These are phyloP conservation scores for Pachyseris speciosa DNA, from an alignment of 64 coral and sea anemone genomes.

Conservation along the genomic window DNA sequence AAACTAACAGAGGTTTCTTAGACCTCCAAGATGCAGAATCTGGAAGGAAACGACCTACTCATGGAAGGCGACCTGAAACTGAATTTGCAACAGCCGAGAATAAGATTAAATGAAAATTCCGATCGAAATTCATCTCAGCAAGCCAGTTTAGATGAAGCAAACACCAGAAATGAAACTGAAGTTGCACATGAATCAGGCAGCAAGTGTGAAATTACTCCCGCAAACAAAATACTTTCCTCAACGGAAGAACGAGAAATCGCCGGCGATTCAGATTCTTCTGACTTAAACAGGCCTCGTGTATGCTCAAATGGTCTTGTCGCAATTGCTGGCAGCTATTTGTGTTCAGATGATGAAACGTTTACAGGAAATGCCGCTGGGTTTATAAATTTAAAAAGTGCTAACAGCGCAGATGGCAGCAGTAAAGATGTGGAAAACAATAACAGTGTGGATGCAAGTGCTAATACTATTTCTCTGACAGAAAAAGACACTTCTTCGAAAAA, in stretches of 20 bases:
- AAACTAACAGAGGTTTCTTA: neutral
- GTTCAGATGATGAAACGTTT: neutral
- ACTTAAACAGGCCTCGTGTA: neutral
- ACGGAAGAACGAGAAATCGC: neutral
- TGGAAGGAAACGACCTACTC: neutral
- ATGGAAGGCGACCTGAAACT: neutral
- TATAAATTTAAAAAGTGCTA: neutral
- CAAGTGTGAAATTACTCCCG: neutral
- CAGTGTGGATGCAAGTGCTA: neutral
- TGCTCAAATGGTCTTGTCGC: neutral
- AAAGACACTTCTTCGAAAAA: neutral
- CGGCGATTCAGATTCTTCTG: neutral
- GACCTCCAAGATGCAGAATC: no score
- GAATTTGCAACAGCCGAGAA: neutral
- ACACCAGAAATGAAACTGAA: neutral
- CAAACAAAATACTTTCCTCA: neutral
- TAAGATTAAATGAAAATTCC: no score
- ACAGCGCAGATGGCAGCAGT: neutral
- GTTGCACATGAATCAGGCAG: neutral
- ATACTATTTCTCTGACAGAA: neutral
- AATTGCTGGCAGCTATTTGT: neutral
- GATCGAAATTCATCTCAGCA: neutral
- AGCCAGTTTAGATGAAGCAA: neutral
- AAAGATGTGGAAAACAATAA: neutral
- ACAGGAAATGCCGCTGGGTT: neutral